Base-by-base conservation (phyloP, 2,113 vertebrate species). In the Odocoileus hemionus region DNA sequence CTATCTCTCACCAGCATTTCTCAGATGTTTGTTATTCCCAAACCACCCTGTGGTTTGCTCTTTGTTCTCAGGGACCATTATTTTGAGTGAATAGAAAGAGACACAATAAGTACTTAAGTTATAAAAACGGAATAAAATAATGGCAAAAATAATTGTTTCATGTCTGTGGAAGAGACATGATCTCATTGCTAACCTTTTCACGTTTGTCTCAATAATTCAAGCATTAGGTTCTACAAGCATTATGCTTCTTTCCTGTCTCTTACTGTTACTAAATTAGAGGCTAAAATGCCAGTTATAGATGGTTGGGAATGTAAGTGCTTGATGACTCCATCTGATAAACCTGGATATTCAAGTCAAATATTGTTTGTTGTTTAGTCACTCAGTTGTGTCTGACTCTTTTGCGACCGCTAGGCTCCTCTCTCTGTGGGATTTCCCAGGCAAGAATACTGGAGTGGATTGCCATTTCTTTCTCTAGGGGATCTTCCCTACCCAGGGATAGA, bases 131-230 rank as follows among this genome's bases (percentile, higher is more conserved):
- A 95, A 64, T 45, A 30, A 25, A 60, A 54, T 67, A 70, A 78
- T 45, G 50, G n/a, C 28, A 84, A 84, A 58, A 60, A 60, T 39
- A 85, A n/a, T 19, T 39, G 17, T 60, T 74, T 89, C 47, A 21
- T 52, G 45, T 82, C 43, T 60, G 13, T 80, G 33, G 21, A 70
- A 78, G 64, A 95, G 0, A 2, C 16, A 43, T 88, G 26, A 83
- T 45, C 43, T 89, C 64, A 33, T 39, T 60, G 43, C 28, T 54
- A 85, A 70, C 16, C 33, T 58, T 74, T 14, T 26, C 52, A 36
- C 19, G 76, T 85, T 78, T 74, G 39, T 23, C 47, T 93, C 86
- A 86, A 21, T 19, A 84, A 83, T n/a, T 87, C 64, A 93, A 93
- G 14, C 60, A 54, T 23, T 74, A 25, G 43, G 2, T 78, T 92